phyloP scores from a whole-genome alignment of 92 coral and sea anemone species.

The Siderastrea siderea region DNA sequence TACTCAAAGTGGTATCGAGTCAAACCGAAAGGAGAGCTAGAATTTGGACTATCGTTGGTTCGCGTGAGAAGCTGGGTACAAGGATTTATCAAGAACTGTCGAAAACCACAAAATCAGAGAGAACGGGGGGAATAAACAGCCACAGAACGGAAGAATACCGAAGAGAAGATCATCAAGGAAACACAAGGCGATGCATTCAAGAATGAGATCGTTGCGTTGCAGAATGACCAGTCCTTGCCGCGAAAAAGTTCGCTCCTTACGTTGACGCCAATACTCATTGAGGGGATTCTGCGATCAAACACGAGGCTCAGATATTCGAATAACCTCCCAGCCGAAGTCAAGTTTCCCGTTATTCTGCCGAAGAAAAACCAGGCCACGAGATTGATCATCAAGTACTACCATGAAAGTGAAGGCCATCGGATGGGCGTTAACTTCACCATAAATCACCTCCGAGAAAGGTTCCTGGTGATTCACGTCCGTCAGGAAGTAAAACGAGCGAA shows the following conservation, averaged over 20 bases:
- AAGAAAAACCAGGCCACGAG: slow-evolving; percentile 31
- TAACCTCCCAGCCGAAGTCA: slow-evolving; percentile 29
- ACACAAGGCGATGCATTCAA: slow-evolving; percentile 12
- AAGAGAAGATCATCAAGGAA: slow-evolving; percentile 33
- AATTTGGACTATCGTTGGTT: slow-evolving; percentile 62
- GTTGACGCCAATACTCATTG: slow-evolving; percentile 49
- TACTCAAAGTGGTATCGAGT: slow-evolving; percentile 55
- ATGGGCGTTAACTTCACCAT: slow-evolving; percentile 74
- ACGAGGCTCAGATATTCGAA: slow-evolving; percentile 45
- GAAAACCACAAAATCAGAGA: slow-evolving; percentile 30
- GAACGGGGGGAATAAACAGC: slow-evolving; percentile 42
- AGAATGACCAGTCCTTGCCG: slow-evolving; percentile 18
- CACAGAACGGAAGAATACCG: slow-evolving; percentile 45
- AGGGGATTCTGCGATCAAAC: slow-evolving; percentile 45
- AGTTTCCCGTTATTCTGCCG: slow-evolving; percentile 58
- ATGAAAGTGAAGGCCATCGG: slow-evolving; percentile 54
- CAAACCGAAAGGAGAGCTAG: slow-evolving; percentile 41
- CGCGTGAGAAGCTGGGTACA: slow-evolving; percentile 65
- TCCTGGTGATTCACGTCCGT: slow-evolving; percentile 47
- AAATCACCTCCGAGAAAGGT: slow-evolving; percentile 56
- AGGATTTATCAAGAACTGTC: slow-evolving; percentile 52
- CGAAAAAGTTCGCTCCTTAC: slow-evolving; percentile 40
- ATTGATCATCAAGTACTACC: slow-evolving; percentile 43
- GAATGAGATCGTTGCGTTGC: slow-evolving; percentile 36
- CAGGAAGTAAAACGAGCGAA: slow-evolving; percentile 28